phyloP scores from a whole-genome alignment of 2,113 vertebrate genomes.

The Prietella phreatophila region DNA sequence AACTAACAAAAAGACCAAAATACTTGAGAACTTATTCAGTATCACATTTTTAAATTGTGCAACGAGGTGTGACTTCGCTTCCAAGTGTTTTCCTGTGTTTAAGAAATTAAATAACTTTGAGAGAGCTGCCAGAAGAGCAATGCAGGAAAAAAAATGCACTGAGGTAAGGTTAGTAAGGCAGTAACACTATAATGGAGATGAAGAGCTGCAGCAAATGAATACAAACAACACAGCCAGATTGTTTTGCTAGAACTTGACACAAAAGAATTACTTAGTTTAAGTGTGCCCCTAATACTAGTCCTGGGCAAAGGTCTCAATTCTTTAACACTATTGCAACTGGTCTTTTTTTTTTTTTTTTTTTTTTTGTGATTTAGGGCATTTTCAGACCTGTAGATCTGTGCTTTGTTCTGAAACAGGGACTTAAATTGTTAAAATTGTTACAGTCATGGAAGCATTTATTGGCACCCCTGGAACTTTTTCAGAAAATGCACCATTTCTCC shows the following conservation, averaged over 20 bases:
- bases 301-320: neutral
- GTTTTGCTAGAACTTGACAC: conserved; percentile 27
- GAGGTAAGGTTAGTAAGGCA: neutral
- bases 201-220: conserved; percentile 57
- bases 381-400: too few species aligned
- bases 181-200: neutral
- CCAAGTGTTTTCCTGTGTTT: neutral
- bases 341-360: too few species aligned
- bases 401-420: too few species aligned
- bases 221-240: conserved; percentile 54
- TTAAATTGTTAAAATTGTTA: too few species aligned
- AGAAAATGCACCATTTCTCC: too few species aligned
- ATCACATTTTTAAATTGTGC: neutral
- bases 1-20: neutral
- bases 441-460: too few species aligned
- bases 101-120: neutral
- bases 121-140: conserved; percentile 38
- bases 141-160: too few species aligned
- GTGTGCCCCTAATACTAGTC: neutral
- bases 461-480: too few species aligned
- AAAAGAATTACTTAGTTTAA: neutral
- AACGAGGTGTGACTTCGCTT: neutral
- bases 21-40: neutral
- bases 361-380: neutral
- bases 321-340: neutral